These are phyloP conservation scores for Columba livia DNA, from an alignment of 2,113 vertebrate species.

Conservation along the genomic window DNA sequence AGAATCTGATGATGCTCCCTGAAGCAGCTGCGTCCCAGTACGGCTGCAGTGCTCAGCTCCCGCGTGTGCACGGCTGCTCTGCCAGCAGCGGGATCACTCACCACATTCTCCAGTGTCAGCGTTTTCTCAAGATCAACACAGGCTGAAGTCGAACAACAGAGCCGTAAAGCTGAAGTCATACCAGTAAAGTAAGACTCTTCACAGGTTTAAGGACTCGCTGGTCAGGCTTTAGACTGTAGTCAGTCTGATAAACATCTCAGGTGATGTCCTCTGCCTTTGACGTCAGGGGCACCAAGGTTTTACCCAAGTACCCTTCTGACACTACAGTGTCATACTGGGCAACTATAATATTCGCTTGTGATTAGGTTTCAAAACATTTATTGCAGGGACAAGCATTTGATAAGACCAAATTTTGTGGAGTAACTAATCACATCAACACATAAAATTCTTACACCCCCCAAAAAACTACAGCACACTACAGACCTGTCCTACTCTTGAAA, in stretches of 20 bases:
- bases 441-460: not conserved
- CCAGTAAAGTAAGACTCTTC: not conserved
- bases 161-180: not conserved
- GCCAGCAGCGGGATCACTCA: not conserved
- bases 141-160: not conserved
- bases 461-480: not conserved
- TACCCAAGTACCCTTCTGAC: not conserved
- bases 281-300: not conserved
- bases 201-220: not conserved
- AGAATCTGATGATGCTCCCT: not conserved
- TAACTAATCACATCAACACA: not conserved
- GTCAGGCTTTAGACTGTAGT: not conserved
- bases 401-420: not conserved
- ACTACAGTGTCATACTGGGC: not conserved
- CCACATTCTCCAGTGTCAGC: not conserved
- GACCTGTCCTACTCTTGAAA: not conserved
- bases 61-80: rapidly evolving
- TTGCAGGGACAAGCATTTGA: not conserved
- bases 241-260: not conserved
- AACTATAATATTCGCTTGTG: not conserved
- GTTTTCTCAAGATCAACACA: not conserved
- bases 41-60: not conserved
- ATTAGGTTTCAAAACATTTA: not conserved
- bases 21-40: not conserved
- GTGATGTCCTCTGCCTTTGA: not conserved